Evolutionary conservation across 2,888 invertebrate genomes (phyloP).

Genomic region (Euplagia quadripunctaria): DNA sequence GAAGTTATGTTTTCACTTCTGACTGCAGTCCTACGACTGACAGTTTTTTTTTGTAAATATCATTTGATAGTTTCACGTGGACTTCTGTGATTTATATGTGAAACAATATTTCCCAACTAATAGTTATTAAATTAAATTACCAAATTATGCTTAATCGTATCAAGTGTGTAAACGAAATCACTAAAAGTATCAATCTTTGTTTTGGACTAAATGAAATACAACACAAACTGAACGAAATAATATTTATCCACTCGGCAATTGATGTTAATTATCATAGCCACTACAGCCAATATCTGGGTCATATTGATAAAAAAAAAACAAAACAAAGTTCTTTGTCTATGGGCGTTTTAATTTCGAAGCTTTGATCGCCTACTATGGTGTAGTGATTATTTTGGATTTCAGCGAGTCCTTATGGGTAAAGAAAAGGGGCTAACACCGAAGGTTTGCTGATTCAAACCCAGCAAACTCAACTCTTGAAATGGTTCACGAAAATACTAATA

Average conservation of each 20-base stretch:
- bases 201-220: not conserved
- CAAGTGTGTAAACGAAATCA: not conserved
- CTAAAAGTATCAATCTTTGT: not conserved
- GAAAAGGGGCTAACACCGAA: too few relatives aligned
- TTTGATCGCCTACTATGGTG: not conserved
- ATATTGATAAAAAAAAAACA: conserved; percentile 17
- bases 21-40: too few relatives aligned
- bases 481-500: too few relatives aligned
- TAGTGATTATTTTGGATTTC: not conserved
- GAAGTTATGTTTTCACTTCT: too few relatives aligned
- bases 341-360: not conserved
- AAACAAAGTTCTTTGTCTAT: conserved; percentile 2
- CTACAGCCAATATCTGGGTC: conserved; percentile 16
- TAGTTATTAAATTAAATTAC: too few relatives aligned
- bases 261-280: conserved; percentile 2
- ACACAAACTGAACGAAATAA: conserved; percentile 1
- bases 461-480: too few relatives aligned
- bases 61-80: too few relatives aligned
- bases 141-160: too few relatives aligned
- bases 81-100: too few relatives aligned
- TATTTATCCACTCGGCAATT: not conserved
- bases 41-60: too few relatives aligned
- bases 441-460: too few relatives aligned
- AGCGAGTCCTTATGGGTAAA: not conserved
- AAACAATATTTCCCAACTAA: too few relatives aligned